Base-by-base conservation (phyloP, 2,113 vertebrate genomes). In the Conger conger region DNA sequence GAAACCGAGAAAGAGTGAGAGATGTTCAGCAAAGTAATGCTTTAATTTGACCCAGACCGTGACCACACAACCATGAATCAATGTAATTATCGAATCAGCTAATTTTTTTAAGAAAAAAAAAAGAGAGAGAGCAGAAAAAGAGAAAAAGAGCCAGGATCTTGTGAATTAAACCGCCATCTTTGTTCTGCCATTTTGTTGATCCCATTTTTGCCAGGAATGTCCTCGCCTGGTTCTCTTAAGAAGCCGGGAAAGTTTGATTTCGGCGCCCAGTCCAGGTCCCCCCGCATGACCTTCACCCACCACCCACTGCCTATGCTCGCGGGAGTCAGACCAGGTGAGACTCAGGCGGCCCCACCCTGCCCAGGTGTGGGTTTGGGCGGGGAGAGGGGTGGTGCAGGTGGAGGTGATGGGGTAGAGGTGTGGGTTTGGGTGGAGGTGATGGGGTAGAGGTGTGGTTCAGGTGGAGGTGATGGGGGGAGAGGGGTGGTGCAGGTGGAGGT, bases 191-290 rank as follows among this genome's bases (percentile, higher is more conserved):
- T 94, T 94, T 87, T 94, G 95, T 96, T 95, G 95, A 95, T 97
- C 94, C 94, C 94, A 95, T 96, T 93, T 96, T 96, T 93, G 94
- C 93, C 96, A 98, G 97, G 97, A 96, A 94, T 96, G 92, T 94
- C 95, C 82, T 95, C 95, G 93, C 96, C 97, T 93, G 96, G 96
- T 96, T 97, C 97, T 95, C 96, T 97, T 96, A 98, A 98, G 97
- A 98, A 98, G 96, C 96, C 97, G 94, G 97, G 97, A 94, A 98
- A 98, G 95, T 96, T 97, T 95, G 97, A 98, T 96, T 98, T 98
- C 96, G 96, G 96, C 91, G 96, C 97, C 91, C 97, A 98, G 95
- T 96, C 96, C 94, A 95, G 96, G 94, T 96, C 97, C 93, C 96
- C 97, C 91, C 97, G 97, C 95, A 97, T 98, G 97, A 96, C 97